phyloP scores from a whole-genome alignment of 1,140 invertebrate genomes.

The Scaptomyza pallida region DNA sequence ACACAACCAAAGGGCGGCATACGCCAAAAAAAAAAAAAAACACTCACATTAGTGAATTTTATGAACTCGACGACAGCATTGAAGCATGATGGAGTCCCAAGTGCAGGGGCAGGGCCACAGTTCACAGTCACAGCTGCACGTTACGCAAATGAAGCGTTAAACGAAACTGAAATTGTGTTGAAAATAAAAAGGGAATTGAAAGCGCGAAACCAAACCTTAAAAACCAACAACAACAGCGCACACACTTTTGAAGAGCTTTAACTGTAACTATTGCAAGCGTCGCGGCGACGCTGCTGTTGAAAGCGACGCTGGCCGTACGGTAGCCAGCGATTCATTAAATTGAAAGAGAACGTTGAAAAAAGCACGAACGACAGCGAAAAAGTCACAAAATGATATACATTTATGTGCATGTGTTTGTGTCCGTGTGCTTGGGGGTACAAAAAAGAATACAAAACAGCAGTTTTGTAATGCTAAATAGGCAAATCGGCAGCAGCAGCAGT shows the following conservation, averaged over 20 bases:
- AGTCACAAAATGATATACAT: constrained; percentile 56
- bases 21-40: constrained; percentile 38
- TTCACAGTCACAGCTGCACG: constrained; percentile 55
- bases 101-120: constrained; percentile 53
- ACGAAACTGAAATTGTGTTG: constrained; percentile 65
- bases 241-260: constrained; percentile 36
- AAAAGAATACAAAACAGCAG: constrained; percentile 67
- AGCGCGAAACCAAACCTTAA: constrained; percentile 68
- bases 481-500: constrained; percentile 13
- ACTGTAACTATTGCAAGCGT: constrained; percentile 49
- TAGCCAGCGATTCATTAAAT: constrained; percentile 59
- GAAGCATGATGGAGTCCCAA: constrained; percentile 47
- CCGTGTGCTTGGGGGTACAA: constrained; percentile 40
- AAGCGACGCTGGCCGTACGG: constrained; percentile 23
- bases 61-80: constrained; percentile 37
- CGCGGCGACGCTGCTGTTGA: constrained; percentile 28
- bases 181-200: constrained; percentile 72
- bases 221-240: constrained; percentile 18
- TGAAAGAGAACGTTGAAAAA: constrained; percentile 75
- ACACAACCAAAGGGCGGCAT: constrained; percentile 54
- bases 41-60: constrained; percentile 38
- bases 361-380: constrained; percentile 78
- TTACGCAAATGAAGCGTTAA: constrained; percentile 67
- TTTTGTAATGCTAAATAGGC: constrained; percentile 79
- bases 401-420: not conserved